Evolutionary conservation across 2,113 vertebrate species (phyloP), one percentile per base, ranked within the genome.

Genomic region (Nerophis lumbriciformis): DNA sequence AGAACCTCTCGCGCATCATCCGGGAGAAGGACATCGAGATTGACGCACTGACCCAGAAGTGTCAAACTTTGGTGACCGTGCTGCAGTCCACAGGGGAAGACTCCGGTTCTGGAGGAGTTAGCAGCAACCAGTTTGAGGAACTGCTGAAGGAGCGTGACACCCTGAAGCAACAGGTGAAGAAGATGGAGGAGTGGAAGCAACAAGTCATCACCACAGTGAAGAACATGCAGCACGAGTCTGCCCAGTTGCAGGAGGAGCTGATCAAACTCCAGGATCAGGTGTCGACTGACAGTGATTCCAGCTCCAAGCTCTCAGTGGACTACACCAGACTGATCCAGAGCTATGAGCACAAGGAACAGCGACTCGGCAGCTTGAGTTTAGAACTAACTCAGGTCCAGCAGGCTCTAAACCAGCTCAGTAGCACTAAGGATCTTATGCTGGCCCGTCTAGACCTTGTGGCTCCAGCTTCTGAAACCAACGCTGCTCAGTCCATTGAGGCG

Each of bases 171-270:
- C 96, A 99, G 72, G 95, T 97, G 28, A 99, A 99, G 87, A 99
- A 98, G 80, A 95, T 99, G 94, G 95, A 98, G 15, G 97, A 99
- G 76, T 99, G 97, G 97, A 99, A 99, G 66, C 94, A 96, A 59
- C 97, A 99, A 69, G 97, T 98, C 52, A 96, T 97, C 78, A 99
- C 97, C 8, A 98, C 97, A 0, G 94, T 99, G 5, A 94, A 94
- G 74, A 98, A 99, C 64, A 97, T 99, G 96, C 94, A 97, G n/a
- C 96, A 94, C 0, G 97, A 99, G 83, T 98, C 96, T 0, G 96
- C 92, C 11, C 94, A 98, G 71, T 92, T 98, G 36, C 95, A 98
- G 15, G 95, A 97, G 21, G 95, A 99, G 49, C 90, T 99, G 7
- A 82, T 95, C 4, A 92, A 90, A 5, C 93, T 99, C 19, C 95